Evolutionary conservation across 2,797 vertebrate species (phyloP).

Genomic region (Chrysocyon brachyurus): DNA sequence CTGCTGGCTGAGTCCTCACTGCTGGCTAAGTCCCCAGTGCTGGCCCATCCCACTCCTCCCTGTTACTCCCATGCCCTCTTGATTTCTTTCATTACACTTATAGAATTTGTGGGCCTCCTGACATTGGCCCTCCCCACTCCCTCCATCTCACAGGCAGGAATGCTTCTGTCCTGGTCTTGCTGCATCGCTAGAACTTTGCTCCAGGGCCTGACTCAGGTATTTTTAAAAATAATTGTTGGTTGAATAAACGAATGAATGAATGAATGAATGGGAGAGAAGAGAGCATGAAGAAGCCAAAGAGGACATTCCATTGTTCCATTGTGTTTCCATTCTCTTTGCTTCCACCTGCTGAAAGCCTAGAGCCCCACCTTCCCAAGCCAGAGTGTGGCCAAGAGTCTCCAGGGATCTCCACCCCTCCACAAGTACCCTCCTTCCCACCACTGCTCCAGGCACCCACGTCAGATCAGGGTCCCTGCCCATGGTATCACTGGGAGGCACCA

Average conservation of each 20-base stretch:
- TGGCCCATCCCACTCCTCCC: background rate
- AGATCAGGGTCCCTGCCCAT: too few species aligned
- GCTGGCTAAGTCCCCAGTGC: background rate
- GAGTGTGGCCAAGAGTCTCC: background rate
- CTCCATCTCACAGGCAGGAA: background rate
- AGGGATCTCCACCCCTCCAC: too few species aligned
- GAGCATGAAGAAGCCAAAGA: background rate
- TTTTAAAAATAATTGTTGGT: background rate
- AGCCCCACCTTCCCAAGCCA: background rate
- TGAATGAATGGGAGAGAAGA: too few species aligned
- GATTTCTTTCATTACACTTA: too few species aligned
- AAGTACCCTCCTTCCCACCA: background rate
- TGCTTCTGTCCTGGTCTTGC: background rate
- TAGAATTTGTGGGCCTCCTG: background rate
- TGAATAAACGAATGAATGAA: background rate
- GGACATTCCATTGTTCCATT: fast-evolving
- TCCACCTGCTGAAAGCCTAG: background rate
- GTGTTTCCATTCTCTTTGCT: background rate
- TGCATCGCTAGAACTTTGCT: background rate
- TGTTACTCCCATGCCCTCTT: fast-evolving
- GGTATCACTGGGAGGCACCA: background rate
- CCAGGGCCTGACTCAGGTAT: background rate
- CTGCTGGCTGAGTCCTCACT: background rate
- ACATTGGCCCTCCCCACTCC: background rate
- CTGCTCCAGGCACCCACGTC: background rate